A percentile compares a stretch with the other conserved stretches of the same genome.
Evolutionary conservation across 2,113 vertebrate genomes (phyloP).

Genomic region (Gallinago media): DNA sequence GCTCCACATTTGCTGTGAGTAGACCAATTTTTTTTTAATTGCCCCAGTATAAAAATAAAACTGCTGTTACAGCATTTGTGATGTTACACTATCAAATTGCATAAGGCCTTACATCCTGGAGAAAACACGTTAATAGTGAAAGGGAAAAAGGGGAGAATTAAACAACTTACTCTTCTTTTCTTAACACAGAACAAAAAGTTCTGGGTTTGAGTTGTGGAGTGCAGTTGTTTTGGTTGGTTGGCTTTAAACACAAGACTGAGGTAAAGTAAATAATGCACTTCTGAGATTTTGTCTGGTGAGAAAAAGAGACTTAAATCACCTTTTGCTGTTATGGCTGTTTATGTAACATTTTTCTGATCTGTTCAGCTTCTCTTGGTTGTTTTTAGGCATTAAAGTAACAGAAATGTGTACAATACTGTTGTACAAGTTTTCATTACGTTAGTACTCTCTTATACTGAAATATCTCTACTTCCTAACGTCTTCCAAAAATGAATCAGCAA

Average conservation of each 20-base stretch:
- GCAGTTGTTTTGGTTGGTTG: neutral
- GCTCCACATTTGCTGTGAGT: conserved; percentile 59
- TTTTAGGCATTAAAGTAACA: neutral
- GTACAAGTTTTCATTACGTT: neutral
- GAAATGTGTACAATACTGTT: neutral
- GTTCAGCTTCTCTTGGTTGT: neutral
- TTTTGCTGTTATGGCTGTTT: neutral
- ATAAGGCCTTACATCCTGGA: neutral
- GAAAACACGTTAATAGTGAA: neutral
- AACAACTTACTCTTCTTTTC: neutral
- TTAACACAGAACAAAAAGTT: neutral
- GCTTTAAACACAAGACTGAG: neutral
- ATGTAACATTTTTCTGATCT: neutral
- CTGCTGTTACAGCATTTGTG: conserved; percentile 41
- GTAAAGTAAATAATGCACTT: neutral
- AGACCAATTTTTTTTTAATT: conserved; percentile 49
- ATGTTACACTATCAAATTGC: conserved; percentile 25
- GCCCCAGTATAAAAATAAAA: conserved; percentile 60
- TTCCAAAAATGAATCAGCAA: neutral
- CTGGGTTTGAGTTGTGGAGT: neutral
- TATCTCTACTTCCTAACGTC: neutral
- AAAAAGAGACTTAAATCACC: neutral
- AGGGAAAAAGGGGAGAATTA: neutral
- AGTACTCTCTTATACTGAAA: neutral
- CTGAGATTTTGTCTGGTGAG: neutral